Conservation (phyloP, 2,888 invertebrate genomes). For the Cheiracanthium punctorium region DNA sequence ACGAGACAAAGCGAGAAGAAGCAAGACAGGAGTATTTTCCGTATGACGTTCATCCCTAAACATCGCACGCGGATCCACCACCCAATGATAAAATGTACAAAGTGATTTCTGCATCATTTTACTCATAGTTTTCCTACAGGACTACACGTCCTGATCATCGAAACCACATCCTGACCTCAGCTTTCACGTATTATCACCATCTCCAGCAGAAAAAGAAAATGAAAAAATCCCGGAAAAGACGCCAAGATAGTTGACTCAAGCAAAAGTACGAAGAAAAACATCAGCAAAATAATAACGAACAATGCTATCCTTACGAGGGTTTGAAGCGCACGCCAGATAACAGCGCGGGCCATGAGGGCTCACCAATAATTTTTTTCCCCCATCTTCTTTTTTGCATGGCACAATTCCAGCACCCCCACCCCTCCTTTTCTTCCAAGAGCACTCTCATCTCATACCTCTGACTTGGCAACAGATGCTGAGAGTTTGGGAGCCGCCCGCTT, state of each 20-base stretch:
- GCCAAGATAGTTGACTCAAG: slow-evolving; percentile 31
- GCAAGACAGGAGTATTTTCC: too few relatives aligned
- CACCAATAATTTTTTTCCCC: slow-evolving; percentile 35
- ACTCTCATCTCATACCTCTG: slow-evolving; percentile 39
- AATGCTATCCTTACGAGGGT: slow-evolving; percentile 51
- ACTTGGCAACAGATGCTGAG: slow-evolving; percentile 65
- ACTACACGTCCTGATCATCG: too few relatives aligned
- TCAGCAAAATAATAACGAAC: slow-evolving; percentile 52
- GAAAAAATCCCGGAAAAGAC: slow-evolving; percentile 4
- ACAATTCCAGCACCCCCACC: slow-evolving; percentile 33
- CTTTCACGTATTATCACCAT: not conserved
- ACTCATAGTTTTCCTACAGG: too few relatives aligned
- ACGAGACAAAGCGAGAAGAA: too few relatives aligned
- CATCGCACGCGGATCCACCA: too few relatives aligned
- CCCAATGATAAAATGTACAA: too few relatives aligned
- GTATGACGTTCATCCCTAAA: too few relatives aligned
- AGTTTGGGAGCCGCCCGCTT: slow-evolving; percentile 38
- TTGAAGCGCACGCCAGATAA: slow-evolving; percentile 40
- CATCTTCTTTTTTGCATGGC: slow-evolving; percentile 48
- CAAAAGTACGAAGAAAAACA: slow-evolving; percentile 20
- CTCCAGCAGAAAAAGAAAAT: not conserved
- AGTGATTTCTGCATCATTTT: too few relatives aligned
- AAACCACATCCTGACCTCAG: slow-evolving; percentile 19
- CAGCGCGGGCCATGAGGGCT: slow-evolving; percentile 35
- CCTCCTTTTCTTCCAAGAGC: slow-evolving; percentile 7